Evolutionary conservation across 1,140 invertebrate species (phyloP), one percentile per base, ranked within the genome.

Genomic region (Drosophila pallidifrons): DNA sequence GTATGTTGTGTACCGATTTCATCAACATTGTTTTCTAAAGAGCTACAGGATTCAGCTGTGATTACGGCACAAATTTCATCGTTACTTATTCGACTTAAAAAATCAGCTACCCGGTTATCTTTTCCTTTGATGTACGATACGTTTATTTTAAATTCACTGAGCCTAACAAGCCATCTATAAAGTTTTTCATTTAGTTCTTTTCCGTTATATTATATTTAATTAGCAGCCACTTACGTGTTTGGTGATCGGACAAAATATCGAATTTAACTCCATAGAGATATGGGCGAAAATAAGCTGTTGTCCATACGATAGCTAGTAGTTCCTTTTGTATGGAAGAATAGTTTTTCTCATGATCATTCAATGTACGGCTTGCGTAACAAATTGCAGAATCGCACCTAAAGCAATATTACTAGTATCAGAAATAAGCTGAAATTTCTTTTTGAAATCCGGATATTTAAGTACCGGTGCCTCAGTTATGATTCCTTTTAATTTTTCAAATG

Each of bases 341-440:
- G 69, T 92, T 92, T 55, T 25, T 77, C 82, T 47, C 15, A 47
- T 47, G 83, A 30, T 88, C 68, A 69, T 93, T 93, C 49, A 94
- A 71, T 6, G 81, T 91, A 47, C 93, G 63, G 54, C 90, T 93
- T 1, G 92, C 91, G 80, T 91, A 94, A 10, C 78, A 77, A 32
- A 93, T 90, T 46, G 55, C 28, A 78, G 38, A 25, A 78, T 65
- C 32, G 76, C 65, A 5, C 76, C 60, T 51, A 75, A 51, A 35
- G 71, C 60, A 16, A 59, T 57, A 15, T 70, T 54, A 47, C 51
- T 64, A 25, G 60, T 60, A 58, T 70, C 67, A 28, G 67, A 78
- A 67, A 43, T 75, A 58, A 52, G n/a, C 13, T 49, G 15, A 60
- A 76, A 76, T 65, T 28, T 35, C 45, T 75, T 75, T n/a, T 60